phyloP scores from a whole-genome alignment of 2,888 invertebrate genomes.

The Tenthredo amoena region DNA sequence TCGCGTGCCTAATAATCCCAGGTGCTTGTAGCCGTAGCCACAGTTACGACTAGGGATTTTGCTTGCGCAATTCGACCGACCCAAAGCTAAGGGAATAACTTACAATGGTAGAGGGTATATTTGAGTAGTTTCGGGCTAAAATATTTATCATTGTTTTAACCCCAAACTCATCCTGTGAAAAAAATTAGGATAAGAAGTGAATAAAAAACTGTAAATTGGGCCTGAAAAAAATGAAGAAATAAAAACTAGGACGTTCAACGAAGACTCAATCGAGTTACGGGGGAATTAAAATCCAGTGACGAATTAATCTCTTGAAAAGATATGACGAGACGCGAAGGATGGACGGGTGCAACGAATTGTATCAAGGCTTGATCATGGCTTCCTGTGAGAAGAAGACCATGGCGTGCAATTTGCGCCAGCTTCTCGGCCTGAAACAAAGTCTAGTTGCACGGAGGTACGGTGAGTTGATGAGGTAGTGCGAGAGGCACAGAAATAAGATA shows the following conservation, averaged over 20 bases:
- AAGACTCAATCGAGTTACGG: background rate
- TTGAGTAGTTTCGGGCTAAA: background rate
- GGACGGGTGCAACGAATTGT: background rate
- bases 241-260: background rate
- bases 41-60: constrained; percentile 44
- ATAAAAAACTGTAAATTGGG: background rate
- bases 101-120: constrained; percentile 20
- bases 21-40: constrained; percentile 40
- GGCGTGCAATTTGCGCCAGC: constrained; percentile 47
- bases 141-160: background rate
- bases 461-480: constrained; percentile 22
- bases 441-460: constrained; percentile 21
- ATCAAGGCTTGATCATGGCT: constrained; percentile 39
- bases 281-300: background rate
- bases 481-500: constrained; percentile 54
- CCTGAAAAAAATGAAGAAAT: background rate
- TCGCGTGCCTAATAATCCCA: constrained; percentile 43
- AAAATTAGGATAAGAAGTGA: background rate
- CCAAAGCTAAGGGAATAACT: constrained; percentile 39
- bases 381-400: constrained; percentile 25
- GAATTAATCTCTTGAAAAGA: constrained; percentile 36
- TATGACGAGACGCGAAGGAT: constrained; percentile 19
- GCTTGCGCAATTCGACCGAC: constrained; percentile 37
- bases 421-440: constrained; percentile 35
- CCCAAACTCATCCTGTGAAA: background rate